A percentile compares a stretch with the other conserved stretches of the same genome.
These are phyloP conservation scores for Trematocara nigrifrons DNA, from an alignment of 2,113 vertebrate species.

Conservation along the genomic window DNA sequence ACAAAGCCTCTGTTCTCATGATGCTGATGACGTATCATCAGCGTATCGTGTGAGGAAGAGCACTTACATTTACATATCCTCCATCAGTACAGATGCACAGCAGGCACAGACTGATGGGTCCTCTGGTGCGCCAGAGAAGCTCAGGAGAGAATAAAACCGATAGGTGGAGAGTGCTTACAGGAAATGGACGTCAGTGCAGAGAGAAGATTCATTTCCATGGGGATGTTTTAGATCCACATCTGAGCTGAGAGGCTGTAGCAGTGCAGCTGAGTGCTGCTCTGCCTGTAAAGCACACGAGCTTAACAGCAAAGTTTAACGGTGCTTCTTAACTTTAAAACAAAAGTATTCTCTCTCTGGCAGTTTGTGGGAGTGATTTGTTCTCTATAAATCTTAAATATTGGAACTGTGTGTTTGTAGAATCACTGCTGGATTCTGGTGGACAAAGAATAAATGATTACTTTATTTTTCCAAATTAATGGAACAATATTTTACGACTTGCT, in stretches of 20 bases:
- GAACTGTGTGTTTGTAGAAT: not conserved
- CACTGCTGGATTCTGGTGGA: not conserved
- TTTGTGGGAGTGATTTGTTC: not conserved
- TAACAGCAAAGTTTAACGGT: not conserved
- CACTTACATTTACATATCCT: conserved; percentile 15
- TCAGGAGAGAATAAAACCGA: not conserved
- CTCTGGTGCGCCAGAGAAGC: not conserved
- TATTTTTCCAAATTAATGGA: not conserved
- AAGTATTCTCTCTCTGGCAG: not conserved
- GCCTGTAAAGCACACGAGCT: not conserved
- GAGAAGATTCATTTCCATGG: not conserved
- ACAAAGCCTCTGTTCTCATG: not conserved
- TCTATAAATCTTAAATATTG: not conserved
- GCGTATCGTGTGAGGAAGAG: not conserved
- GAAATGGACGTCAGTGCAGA: not conserved
- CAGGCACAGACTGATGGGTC: not conserved
- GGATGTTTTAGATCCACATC: not conserved
- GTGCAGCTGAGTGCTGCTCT: not conserved
- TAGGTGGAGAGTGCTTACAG: not conserved
- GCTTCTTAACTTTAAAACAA: not conserved
- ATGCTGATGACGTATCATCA: not conserved
- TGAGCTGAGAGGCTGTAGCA: not conserved
- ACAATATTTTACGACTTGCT: not conserved
- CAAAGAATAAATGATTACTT: not conserved
- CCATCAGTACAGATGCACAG: not conserved